These are phyloP conservation scores for Branchellion lobata DNA, from an alignment of 2,888 invertebrate genomes.

Conservation along the genomic window DNA sequence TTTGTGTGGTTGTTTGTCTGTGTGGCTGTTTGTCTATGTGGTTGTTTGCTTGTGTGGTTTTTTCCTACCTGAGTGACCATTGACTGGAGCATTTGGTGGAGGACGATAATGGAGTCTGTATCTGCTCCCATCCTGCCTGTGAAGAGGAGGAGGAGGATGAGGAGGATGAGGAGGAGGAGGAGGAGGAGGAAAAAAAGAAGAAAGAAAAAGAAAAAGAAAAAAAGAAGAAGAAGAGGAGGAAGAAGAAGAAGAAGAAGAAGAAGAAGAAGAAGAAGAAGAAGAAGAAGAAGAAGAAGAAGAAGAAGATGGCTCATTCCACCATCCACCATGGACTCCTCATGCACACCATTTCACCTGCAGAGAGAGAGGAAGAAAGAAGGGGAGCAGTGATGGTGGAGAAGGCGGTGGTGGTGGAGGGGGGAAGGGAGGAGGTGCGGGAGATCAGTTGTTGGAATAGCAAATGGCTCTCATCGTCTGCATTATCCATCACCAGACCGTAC, in stretches of 20 bases:
- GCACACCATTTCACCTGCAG: neutral
- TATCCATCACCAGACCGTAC: conserved; percentile 34
- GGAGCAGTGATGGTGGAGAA: neutral
- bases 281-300: too few relatives aligned
- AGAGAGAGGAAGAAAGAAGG: neutral
- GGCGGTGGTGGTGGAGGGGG: neutral
- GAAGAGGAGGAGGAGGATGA: neutral
- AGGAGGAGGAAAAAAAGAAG: neutral
- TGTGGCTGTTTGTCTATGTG: neutral
- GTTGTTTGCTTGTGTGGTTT: neutral
- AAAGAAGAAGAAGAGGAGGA: neutral
- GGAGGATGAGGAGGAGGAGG: neutral
- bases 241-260: neutral
- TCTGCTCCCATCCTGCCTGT: neutral
- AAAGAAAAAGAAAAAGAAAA: neutral
- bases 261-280: too few relatives aligned
- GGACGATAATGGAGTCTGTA: neutral
- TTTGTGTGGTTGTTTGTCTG: neutral
- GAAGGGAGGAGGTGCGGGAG: neutral
- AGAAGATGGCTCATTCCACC: too few relatives aligned
- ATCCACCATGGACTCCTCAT: neutral
- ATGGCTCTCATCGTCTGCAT: conserved; percentile 25
- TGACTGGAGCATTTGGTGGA: neutral
- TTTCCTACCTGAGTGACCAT: conserved; percentile 15
- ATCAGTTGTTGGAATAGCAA: neutral